Evolutionary conservation across 2,888 invertebrate species (phyloP).

Genomic region (Venusia cambrica): DNA sequence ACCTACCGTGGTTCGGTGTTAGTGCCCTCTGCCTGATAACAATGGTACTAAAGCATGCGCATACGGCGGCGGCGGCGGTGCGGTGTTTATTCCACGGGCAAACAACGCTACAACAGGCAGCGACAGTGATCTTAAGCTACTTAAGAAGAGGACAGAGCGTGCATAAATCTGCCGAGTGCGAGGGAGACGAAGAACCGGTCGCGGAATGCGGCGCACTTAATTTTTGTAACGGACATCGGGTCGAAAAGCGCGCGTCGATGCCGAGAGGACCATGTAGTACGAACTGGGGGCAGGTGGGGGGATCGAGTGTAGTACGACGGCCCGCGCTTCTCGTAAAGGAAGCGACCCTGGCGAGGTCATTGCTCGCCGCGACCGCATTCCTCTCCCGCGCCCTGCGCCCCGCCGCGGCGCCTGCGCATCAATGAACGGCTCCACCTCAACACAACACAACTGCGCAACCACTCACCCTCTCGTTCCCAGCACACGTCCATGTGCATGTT

Average conservation of each 20-base stretch:
- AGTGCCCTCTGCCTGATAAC: too few relatives aligned
- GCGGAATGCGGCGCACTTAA: constrained; percentile 78
- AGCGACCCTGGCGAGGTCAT: constrained; percentile 81
- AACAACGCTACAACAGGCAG: constrained; percentile 6
- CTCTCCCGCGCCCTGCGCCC: constrained; percentile 58
- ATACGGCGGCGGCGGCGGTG: too few relatives aligned
- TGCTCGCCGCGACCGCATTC: constrained; percentile 80
- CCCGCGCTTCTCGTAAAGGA: constrained; percentile 78
- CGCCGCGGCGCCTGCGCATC: constrained; percentile 71
- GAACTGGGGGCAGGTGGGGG: constrained; percentile 50
- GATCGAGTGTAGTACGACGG: constrained; percentile 72
- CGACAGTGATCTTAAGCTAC: constrained; percentile 29
- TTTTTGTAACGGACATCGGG: constrained; percentile 78
- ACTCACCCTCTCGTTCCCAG: constrained; percentile 57
- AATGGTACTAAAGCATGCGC: too few relatives aligned
- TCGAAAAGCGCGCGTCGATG: constrained; percentile 73
- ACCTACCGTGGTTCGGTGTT: too few relatives aligned
- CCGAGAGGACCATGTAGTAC: constrained; percentile 68
- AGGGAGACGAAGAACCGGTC: constrained; percentile 56
- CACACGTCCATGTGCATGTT: too few relatives aligned
- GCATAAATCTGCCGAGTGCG: constrained; percentile 38
- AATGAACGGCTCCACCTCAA: constrained; percentile 76
- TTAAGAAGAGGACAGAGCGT: constrained; percentile 32
- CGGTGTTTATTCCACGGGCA: background rate
- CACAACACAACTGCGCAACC: constrained; percentile 63